Percentiles rank a stretch among this genome's conserved stretches.
phyloP scores from a whole-genome alignment of 2,113 vertebrate genomes.

The Aptenodytes patagonicus region DNA sequence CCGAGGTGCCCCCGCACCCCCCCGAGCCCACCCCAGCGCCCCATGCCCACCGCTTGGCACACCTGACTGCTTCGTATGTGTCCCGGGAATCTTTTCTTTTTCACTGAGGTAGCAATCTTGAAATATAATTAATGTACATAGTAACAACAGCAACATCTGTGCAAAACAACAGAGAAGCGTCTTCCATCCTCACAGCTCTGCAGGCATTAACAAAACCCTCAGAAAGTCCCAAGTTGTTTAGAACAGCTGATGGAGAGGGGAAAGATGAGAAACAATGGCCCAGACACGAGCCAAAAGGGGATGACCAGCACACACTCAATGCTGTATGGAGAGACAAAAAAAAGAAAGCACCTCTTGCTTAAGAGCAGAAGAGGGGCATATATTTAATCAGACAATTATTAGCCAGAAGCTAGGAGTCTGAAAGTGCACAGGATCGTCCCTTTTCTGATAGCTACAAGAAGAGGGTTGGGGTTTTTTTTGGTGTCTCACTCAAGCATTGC shows the following conservation, averaged over 20 bases:
- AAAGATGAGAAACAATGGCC: neutral
- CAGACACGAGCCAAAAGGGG: neutral
- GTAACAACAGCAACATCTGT: neutral
- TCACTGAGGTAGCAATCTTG: neutral
- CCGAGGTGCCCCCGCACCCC: rapidly evolving
- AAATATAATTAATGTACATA: neutral
- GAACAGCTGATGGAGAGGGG: neutral
- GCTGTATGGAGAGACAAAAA: neutral
- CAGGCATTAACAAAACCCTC: neutral
- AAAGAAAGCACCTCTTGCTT: neutral
- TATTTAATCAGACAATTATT: neutral
- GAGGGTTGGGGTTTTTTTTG: neutral
- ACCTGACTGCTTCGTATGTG: rapidly evolving
- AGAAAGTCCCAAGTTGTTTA: neutral
- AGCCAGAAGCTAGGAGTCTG: neutral
- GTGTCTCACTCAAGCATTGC: neutral
- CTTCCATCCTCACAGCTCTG: neutral
- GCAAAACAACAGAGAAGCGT: neutral
- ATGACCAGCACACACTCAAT: neutral
- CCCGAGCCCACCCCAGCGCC: rapidly evolving
- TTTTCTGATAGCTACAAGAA: neutral
- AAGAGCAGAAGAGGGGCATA: neutral
- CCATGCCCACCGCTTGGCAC: rapidly evolving
- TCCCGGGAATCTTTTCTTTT: neutral
- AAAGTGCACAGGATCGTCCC: neutral